phyloP scores from a whole-genome alignment of 1,140 invertebrate genomes.

The Drosophila virilis region DNA sequence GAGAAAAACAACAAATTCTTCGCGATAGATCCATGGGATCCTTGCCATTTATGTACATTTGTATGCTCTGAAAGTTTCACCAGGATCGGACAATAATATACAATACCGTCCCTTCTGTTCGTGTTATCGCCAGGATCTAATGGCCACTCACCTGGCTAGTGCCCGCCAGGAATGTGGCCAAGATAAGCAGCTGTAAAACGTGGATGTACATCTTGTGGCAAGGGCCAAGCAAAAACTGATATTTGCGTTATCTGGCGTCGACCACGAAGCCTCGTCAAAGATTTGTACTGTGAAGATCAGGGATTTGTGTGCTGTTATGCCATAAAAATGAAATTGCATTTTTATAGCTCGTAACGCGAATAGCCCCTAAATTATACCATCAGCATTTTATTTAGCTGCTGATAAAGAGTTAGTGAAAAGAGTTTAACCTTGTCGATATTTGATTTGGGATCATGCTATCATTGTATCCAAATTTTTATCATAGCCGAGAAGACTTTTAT shows the following conservation, averaged over 20 bases:
- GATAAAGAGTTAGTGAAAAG: not conserved
- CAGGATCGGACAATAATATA: no score
- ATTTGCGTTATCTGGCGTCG: not conserved
- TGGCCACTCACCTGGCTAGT: constrained; percentile 18
- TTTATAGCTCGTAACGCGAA: not conserved
- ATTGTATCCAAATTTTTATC: not conserved
- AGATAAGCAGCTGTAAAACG: not conserved
- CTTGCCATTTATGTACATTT: no score
- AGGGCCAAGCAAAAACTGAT: constrained; percentile 10
- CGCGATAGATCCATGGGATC: not conserved
- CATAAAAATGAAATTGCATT: not conserved
- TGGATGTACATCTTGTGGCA: constrained; percentile 21
- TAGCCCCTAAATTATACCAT: constrained; percentile 1
- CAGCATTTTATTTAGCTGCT: not conserved
- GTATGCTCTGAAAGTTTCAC: no score
- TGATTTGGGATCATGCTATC: not conserved
- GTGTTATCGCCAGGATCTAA: not conserved
- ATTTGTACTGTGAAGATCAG: not conserved
- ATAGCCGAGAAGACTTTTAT: not conserved
- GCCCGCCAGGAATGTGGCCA: not conserved
- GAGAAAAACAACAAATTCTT: no score
- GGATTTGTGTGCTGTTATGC: not conserved
- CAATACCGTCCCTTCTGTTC: no score
- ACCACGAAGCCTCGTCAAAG: constrained; percentile 11
- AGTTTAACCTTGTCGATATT: not conserved